Conservation (phyloP, 2,888 invertebrate genomes). For the Aethes cnicana region DNA sequence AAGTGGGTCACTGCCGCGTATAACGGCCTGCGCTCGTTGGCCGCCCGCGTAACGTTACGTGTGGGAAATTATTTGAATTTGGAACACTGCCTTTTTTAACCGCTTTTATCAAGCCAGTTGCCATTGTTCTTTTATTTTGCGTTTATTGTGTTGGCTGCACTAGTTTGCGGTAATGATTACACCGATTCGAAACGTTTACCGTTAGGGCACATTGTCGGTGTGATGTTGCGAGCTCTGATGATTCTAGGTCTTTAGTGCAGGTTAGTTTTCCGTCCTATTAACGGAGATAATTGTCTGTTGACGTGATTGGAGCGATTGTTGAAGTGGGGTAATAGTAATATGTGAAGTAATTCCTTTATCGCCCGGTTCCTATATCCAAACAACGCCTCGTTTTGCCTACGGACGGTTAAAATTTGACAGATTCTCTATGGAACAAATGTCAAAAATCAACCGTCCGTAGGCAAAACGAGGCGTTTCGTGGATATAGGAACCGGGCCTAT, state of each 20-base stretch:
- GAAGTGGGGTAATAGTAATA: constrained; percentile 9
- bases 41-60: constrained; percentile 82
- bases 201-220: constrained; percentile 35
- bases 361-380: too few species aligned
- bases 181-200: constrained; percentile 42
- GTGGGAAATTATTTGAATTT: constrained; percentile 82
- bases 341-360: constrained; percentile 16
- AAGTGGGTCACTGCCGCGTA: constrained; percentile 79
- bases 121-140: constrained; percentile 65
- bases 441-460: too few species aligned
- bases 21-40: constrained; percentile 78
- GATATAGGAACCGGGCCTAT: too few species aligned
- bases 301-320: constrained; percentile 2
- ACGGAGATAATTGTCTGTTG: constrained; percentile 25
- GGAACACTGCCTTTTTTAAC: constrained; percentile 66
- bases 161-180: constrained; percentile 53
- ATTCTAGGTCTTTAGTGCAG: constrained; percentile 30
- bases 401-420: too few species aligned
- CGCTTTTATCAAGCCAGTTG: constrained; percentile 64
- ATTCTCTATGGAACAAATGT: too few species aligned
- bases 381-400: too few species aligned
- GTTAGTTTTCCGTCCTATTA: constrained; percentile 20
- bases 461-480: too few species aligned
- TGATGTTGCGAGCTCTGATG: constrained; percentile 16
- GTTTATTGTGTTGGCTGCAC: constrained; percentile 58